A percentile compares a stretch with the other conserved stretches of the same genome.
These are phyloP conservation scores for Marronus borbonicus DNA, from an alignment of 2,888 invertebrate genomes.

Conservation along the genomic window DNA sequence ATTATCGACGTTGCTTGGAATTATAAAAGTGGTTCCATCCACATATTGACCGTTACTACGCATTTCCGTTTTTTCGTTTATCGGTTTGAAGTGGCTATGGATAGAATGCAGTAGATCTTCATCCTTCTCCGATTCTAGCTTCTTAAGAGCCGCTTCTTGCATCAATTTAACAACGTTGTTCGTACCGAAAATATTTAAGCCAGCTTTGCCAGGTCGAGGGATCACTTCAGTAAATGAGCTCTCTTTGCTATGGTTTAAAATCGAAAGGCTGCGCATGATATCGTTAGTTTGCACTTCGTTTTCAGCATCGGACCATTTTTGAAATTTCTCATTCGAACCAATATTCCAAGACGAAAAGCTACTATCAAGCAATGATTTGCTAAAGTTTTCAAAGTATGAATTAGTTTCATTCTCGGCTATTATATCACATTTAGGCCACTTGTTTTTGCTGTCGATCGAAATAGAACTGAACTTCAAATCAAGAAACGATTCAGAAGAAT, in stretches of 20 bases:
- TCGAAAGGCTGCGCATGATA: conserved; percentile 68
- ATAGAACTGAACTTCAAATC: conserved; percentile 61
- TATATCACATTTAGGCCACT: conserved; percentile 51
- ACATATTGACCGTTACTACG: conserved; percentile 71
- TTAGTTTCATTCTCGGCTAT: conserved; percentile 64
- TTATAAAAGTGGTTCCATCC: conserved; percentile 83
- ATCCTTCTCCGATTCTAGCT: conserved; percentile 52
- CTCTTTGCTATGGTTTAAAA: conserved; percentile 77
- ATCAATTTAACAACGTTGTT: conserved; percentile 48
- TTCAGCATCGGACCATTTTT: conserved; percentile 60
- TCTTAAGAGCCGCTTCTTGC: conserved; percentile 47
- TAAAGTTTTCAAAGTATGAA: conserved; percentile 69
- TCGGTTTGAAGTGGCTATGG: conserved; percentile 89
- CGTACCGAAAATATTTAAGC: conserved; percentile 52
- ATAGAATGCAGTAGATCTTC: conserved; percentile 70
- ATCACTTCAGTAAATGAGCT: conserved; percentile 78
- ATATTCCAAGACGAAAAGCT: conserved; percentile 39
- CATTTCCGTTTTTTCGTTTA: conserved; percentile 72
- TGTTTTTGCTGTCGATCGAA: conserved; percentile 55
- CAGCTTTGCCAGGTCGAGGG: conserved; percentile 62
- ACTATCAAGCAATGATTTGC: conserved; percentile 55
- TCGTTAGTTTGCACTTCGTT: conserved; percentile 61
- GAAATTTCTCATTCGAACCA: conserved; percentile 59
- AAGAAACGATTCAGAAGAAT: conserved; percentile 56
- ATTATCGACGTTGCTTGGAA: conserved; percentile 76